A percentile compares a stretch with the other conserved stretches of the same genome.
Evolutionary conservation across 2,888 invertebrate genomes (phyloP).

Genomic region (Epirrhoe alternata): DNA sequence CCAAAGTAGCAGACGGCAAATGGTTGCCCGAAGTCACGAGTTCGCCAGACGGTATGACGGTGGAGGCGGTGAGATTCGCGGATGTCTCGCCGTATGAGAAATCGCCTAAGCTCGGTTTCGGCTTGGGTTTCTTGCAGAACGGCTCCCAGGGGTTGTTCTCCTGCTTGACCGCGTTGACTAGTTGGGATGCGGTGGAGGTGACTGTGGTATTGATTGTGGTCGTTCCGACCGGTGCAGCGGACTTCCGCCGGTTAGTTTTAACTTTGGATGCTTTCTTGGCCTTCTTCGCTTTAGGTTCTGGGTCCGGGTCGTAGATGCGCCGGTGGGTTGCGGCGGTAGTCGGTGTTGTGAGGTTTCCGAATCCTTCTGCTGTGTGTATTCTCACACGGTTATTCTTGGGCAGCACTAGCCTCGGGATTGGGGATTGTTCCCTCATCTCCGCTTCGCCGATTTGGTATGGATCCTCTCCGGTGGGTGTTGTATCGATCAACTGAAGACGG

Average conservation of each 20-base stretch:
- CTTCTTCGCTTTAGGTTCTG: conserved; percentile 42
- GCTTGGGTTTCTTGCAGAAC: conserved; percentile 55
- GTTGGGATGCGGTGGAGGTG: conserved; percentile 7
- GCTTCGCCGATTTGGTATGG: conserved; percentile 79
- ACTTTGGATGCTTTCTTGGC: conserved; percentile 17
- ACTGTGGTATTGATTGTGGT: conserved; percentile 4
- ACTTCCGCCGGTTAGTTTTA: conserved; percentile 25
- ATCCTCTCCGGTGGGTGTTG: conserved; percentile 77
- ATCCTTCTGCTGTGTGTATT: conserved; percentile 51
- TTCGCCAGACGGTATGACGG: conserved; percentile 19
- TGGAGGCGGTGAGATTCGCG: conserved; percentile 50
- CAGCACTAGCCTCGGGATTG: conserved; percentile 77
- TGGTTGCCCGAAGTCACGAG: conserved; percentile 24
- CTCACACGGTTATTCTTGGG: conserved; percentile 73
- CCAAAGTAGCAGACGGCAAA: conserved; percentile 25
- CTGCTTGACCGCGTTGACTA: conserved; percentile 63
- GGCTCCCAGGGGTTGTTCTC: conserved; percentile 66
- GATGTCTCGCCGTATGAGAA: conserved; percentile 70
- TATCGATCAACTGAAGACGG: conserved; percentile 72
- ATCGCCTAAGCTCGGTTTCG: conserved; percentile 63
- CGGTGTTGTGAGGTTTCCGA: conserved; percentile 25
- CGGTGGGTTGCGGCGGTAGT: conserved; percentile 49
- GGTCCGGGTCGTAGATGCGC: conserved; percentile 60
- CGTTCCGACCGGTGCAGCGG: conserved; percentile 11
- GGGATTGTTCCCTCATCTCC: conserved; percentile 78